phyloP scores from a whole-genome alignment of 2,113 vertebrate genomes.

The Corvus moneduloides region DNA sequence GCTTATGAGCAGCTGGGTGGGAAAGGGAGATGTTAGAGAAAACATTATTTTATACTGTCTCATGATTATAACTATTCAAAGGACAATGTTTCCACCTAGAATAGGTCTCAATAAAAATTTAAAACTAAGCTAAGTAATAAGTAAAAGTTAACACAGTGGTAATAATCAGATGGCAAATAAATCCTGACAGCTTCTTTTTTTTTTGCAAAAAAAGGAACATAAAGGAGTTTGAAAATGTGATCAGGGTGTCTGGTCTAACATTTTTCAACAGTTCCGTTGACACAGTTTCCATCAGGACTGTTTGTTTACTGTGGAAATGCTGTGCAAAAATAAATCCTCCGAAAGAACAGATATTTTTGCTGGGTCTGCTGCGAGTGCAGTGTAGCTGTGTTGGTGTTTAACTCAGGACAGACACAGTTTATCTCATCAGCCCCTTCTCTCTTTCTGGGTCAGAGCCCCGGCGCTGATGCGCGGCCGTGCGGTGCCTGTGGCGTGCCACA shows the following conservation, averaged over 20 bases:
- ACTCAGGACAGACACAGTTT: neutral
- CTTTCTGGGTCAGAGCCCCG: neutral
- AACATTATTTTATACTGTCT: neutral
- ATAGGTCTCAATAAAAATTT: neutral
- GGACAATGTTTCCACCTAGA: neutral
- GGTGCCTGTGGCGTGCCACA: fast-evolving
- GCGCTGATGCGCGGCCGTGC: neutral
- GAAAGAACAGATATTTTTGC: neutral
- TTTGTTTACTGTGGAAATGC: neutral
- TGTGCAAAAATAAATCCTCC: neutral
- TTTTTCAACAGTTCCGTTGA: neutral
- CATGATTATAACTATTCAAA: neutral
- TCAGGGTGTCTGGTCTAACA: neutral
- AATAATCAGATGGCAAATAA: neutral
- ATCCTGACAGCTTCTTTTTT: neutral
- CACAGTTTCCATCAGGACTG: neutral
- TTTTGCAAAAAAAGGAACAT: neutral
- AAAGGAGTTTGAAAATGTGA: neutral
- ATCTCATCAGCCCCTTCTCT: neutral
- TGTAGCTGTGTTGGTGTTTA: neutral
- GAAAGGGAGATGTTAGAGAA: neutral
- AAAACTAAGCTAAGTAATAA: neutral
- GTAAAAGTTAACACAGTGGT: neutral
- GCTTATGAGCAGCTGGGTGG: neutral
- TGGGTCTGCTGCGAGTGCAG: neutral